Evolutionary conservation across 2,113 vertebrate genomes (phyloP), one percentile per base, ranked within the genome.

Genomic region (Loxodonta africana): DNA sequence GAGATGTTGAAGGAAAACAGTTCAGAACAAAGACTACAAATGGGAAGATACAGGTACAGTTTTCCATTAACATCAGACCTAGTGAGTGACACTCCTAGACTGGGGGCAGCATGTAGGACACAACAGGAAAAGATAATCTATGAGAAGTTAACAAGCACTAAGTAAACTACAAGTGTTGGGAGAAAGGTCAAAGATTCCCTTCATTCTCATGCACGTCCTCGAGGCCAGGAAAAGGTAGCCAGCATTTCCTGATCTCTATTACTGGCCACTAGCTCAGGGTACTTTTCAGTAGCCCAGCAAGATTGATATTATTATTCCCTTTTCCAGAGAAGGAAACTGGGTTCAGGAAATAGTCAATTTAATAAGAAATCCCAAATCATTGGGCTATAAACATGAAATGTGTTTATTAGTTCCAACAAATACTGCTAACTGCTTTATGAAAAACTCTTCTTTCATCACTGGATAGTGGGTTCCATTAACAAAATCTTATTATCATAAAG

Each of bases 81-180:
- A 53, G 18, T 10, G 0, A 26, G 23, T 76, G 17, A 8, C 9
- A 5, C 28, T 30, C 10, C 0, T n/a, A 23, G 17, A 53, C 12
- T 51, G 14, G 51, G 4, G 2, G 1, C 25, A 76, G 1, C 44
- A 77, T 78, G 62, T 26, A 76, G 51, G 12, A 23, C 46, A n/a
- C 33, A 53, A 28, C 0, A 73, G 62, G 30, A 51, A 84, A 67
- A n/a, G 37, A 82, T 8, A 69, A 51, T 26, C 1, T 20, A 37
- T 14, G 26, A 78, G 23, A 46, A 17, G 3, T 7, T 18, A 65
- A 60, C 21, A 87, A 71, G 48, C 62, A 77, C 60, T 95, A 11
- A n/a, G 6, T 4, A 20, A 1, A 48, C 14, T 69, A 63, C 11
- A 21, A 77, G 37, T 37, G 0, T 44, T 63, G 51, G 63, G 5